Evolutionary conservation across 2,113 vertebrate genomes (phyloP).

Genomic region (Daphoenositta chrysoptera): DNA sequence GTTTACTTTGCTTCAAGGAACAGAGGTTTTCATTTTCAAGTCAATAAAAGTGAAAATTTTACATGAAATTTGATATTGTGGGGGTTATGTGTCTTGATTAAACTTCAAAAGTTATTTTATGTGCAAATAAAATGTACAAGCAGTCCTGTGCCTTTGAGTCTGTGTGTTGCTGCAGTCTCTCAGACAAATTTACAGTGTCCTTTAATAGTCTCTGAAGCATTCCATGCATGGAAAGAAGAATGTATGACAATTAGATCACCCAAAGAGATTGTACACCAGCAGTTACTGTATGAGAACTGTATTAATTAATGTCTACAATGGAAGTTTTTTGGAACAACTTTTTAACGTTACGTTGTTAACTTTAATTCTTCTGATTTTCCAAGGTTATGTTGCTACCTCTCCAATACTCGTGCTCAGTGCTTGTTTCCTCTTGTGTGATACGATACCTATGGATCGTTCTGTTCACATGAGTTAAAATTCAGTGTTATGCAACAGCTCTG

Average conservation of each 20-base stretch:
- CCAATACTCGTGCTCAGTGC: rapidly evolving
- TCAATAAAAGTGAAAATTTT: background rate
- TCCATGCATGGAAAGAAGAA: background rate
- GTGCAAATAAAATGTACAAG: background rate
- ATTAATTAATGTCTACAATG: background rate
- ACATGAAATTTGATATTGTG: background rate
- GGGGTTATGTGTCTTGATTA: background rate
- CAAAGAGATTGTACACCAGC: background rate
- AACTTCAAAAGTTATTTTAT: background rate
- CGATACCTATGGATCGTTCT: background rate
- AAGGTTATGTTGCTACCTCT: background rate
- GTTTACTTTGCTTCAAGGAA: background rate
- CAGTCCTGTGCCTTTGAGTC: background rate
- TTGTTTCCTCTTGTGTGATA: background rate
- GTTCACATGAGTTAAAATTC: background rate
- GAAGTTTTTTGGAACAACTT: background rate
- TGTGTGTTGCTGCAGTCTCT: background rate
- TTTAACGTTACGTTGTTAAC: background rate
- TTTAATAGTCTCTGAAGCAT: background rate
- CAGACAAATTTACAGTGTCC: background rate
- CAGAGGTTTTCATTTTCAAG: background rate
- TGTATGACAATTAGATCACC: background rate
- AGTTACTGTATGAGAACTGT: background rate
- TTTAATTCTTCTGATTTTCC: background rate
- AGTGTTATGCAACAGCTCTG: background rate